phyloP scores from a whole-genome alignment of 2,113 vertebrate species.

The Larimichthys polyactis region DNA sequence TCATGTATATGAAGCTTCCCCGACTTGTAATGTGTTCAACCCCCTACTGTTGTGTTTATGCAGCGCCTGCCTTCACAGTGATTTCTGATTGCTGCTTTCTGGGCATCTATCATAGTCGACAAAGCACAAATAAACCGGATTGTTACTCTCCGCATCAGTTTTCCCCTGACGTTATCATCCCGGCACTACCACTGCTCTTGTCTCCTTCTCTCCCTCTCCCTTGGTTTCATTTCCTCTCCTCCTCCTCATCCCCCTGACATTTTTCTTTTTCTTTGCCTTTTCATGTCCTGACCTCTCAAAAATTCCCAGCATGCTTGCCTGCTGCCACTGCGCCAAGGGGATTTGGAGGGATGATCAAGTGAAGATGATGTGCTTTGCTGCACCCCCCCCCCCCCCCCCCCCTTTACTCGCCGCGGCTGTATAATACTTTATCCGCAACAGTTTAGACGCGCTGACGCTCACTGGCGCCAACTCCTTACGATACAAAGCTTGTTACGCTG shows the following conservation, averaged over 20 bases:
- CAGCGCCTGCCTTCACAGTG: conserved; percentile 34
- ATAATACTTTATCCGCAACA: conserved; percentile 64
- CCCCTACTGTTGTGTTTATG: conserved; percentile 55
- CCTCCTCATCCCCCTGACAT: conserved; percentile 43
- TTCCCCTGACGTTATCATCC: conserved; percentile 60
- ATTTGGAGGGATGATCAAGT: conserved; percentile 75
- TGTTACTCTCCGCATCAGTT: conserved; percentile 67
- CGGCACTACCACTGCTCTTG: conserved; percentile 12
- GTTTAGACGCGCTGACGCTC: conserved; percentile 61
- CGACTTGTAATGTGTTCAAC: conserved; percentile 45
- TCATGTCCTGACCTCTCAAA: conserved; percentile 72
- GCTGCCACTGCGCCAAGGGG: conserved; percentile 46
- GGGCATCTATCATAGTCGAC: conserved; percentile 51
- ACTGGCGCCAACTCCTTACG: conserved; percentile 25
- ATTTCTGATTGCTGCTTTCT: conserved; percentile 52
- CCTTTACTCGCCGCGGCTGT: conserved; percentile 24
- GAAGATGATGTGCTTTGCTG: conserved; percentile 74
- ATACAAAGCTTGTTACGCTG: conserved; percentile 43
- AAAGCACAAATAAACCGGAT: conserved; percentile 74
- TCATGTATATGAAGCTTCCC: conserved; percentile 23
- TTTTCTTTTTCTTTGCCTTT: conserved; percentile 49
- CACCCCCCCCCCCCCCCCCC: conserved; percentile 7
- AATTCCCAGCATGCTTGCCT: conserved; percentile 60
- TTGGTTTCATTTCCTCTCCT: conserved; percentile 50
- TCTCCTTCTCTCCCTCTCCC: conserved; percentile 8